Percentiles rank a stretch among this genome's conserved stretches.
These are phyloP conservation scores for Eupithecia vulgata DNA, from an alignment of 2,888 invertebrate genomes.

Conservation along the genomic window DNA sequence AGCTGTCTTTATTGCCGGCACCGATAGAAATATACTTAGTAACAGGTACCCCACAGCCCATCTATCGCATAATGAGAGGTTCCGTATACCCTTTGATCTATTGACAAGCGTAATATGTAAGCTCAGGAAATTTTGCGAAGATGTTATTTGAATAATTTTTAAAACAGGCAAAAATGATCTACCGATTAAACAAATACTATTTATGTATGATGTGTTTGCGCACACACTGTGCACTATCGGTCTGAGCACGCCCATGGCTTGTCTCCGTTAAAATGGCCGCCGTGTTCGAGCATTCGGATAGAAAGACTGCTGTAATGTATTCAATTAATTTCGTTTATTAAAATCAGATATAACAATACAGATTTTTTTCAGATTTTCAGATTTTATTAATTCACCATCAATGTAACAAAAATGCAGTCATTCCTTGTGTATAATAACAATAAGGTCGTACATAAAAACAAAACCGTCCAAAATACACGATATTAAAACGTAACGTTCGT, in stretches of 20 bases:
- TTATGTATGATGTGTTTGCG: background rate
- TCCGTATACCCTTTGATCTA: background rate
- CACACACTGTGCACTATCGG: background rate
- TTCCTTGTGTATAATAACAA: background rate
- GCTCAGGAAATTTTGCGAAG: too few species aligned
- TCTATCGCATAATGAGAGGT: background rate
- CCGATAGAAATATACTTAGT: background rate
- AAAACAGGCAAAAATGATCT: background rate
- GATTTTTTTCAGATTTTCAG: too few species aligned
- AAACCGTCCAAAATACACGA: constrained; percentile 29
- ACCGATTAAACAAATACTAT: background rate
- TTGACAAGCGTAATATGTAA: background rate
- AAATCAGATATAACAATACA: background rate
- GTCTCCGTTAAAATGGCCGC: background rate
- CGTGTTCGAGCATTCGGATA: background rate
- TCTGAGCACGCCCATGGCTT: too few species aligned
- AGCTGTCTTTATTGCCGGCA: background rate
- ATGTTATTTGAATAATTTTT: too few species aligned
- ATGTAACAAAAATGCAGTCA: background rate
- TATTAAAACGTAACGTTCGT: constrained; percentile 37
- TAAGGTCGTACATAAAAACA: background rate
- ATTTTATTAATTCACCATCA: too few species aligned
- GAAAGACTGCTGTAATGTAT: background rate
- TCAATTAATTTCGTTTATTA: background rate
- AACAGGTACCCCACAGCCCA: background rate